Conservation (phyloP, 2,113 vertebrate species). For the Triplophysa rosa region DNA sequence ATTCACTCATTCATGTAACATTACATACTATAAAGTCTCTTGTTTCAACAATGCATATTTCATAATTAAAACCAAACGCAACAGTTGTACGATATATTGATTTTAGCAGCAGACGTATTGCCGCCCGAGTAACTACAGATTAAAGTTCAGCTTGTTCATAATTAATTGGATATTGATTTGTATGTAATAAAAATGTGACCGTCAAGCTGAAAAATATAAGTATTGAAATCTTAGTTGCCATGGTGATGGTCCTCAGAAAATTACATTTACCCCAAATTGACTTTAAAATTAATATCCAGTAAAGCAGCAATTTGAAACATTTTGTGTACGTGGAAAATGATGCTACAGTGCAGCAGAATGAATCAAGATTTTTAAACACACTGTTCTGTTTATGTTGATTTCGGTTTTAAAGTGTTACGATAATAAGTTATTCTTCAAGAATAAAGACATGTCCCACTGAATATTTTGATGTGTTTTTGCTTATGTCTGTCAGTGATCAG, state of each 20-base stretch:
- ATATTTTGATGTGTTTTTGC: neutral
- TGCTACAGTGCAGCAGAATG: neutral
- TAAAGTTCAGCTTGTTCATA: conserved; percentile 35
- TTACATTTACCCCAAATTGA: neutral
- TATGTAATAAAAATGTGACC: conserved; percentile 1
- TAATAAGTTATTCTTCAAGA: no score
- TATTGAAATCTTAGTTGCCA: neutral
- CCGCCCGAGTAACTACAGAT: conserved; percentile 15
- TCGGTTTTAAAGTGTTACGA: neutral
- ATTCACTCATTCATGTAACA: no score
- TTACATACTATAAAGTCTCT: neutral
- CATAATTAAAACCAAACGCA: conserved; percentile 25
- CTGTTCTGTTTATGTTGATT: neutral
- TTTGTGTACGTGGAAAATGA: neutral
- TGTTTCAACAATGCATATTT: conserved; percentile 3
- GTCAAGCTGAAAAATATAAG: conserved; percentile 15
- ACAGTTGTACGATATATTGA: conserved; percentile 10
- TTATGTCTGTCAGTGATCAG: neutral
- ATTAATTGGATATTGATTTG: conserved; percentile 36
- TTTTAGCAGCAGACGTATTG: conserved; percentile 28
- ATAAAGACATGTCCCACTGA: no score
- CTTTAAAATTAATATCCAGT: neutral
- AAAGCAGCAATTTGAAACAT: neutral
- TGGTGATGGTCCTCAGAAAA: conserved; percentile 3
- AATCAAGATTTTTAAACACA: neutral